Evolutionary conservation across 2,797 vertebrate species (phyloP).

Genomic region (Sebastes melanostomus): DNA sequence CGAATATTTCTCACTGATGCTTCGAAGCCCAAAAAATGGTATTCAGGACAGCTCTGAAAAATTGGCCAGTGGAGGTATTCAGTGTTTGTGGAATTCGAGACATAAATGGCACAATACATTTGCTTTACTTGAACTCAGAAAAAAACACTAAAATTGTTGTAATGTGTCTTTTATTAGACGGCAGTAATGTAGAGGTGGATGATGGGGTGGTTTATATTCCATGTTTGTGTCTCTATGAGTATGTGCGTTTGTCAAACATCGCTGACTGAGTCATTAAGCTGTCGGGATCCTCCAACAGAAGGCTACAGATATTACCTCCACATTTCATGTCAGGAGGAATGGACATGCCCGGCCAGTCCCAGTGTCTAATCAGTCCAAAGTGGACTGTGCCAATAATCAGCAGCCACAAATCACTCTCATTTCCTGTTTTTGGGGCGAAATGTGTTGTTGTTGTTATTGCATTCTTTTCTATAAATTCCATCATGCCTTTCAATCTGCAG

Average conservation of each 20-base stretch:
- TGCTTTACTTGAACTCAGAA: background rate
- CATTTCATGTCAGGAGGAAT: constrained; percentile 66
- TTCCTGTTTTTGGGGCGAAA: constrained; percentile 37
- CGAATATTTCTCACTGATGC: no score
- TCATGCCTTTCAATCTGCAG: background rate
- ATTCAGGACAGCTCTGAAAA: background rate
- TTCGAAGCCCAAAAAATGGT: no score
- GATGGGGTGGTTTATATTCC: background rate
- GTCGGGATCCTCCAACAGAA: constrained; percentile 63
- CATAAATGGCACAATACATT: background rate
- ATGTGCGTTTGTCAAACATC: constrained; percentile 8
- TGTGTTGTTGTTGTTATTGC: background rate
- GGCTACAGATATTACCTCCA: constrained; percentile 64
- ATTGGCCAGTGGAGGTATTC: background rate
- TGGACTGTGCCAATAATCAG: constrained; percentile 48
- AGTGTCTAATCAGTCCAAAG: constrained; percentile 39
- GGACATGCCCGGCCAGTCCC: constrained; percentile 20
- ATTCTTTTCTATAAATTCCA: background rate
- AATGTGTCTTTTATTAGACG: constrained; percentile 2
- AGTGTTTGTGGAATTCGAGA: no score
- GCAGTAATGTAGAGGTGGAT: background rate
- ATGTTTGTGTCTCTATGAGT: background rate
- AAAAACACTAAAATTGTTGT: background rate
- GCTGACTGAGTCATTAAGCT: constrained; percentile 59
- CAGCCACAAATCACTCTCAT: constrained; percentile 48